Evolutionary conservation across 30 jellyfish, hydroid and myxozoan species (phyloP), one percentile per base, ranked within the genome.

Genomic region (Sanderia malayensis): DNA sequence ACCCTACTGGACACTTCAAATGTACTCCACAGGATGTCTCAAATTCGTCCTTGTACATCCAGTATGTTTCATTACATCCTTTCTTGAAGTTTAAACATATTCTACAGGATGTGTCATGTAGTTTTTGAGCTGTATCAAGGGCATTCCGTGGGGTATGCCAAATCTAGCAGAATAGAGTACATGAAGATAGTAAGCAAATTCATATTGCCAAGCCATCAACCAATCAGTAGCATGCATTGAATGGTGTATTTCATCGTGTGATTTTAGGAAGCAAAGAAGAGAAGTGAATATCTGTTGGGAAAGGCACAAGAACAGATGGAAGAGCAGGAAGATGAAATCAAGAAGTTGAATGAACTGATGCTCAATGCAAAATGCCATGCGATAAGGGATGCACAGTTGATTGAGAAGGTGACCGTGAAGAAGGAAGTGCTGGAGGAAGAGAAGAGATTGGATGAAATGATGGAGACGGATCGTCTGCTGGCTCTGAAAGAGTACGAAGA

Each of bases 361-460:
- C 49, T 93, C 28, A 93, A 93, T 80, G 99, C 99, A 1, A 93
- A 93, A 70, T 93, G 99, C 45, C 99, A 93, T 82, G 99, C 99
- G 0, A 93, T 93, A 24, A 73, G 99, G 41, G 99, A 93, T 76
- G 95, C 95, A 22, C 99, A 93, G 63, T 79, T 93, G 20, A 67
- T 93, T 11, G 99, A 93, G 67, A 93, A 93, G 70, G 95, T 86
- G n/a, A 96, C 85, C 29, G 87, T 93, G 2, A 85, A 93, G 74
- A 85, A 93, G 46, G 99, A 93, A 74, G 67, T 85, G 22, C 74
- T 86, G 33, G 99, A 85, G 37, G 99, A 93, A 70, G 99, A 93
- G 58, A 85, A 93, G 74, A 69, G 99, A 32, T 79, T 93, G 10
- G 99, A 85, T 71, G 95, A 84, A 55, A 85, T 93, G 96, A 93